phyloP scores from a whole-genome alignment of 2,113 vertebrate species.

The Protobothrops mucrosquamatus region DNA sequence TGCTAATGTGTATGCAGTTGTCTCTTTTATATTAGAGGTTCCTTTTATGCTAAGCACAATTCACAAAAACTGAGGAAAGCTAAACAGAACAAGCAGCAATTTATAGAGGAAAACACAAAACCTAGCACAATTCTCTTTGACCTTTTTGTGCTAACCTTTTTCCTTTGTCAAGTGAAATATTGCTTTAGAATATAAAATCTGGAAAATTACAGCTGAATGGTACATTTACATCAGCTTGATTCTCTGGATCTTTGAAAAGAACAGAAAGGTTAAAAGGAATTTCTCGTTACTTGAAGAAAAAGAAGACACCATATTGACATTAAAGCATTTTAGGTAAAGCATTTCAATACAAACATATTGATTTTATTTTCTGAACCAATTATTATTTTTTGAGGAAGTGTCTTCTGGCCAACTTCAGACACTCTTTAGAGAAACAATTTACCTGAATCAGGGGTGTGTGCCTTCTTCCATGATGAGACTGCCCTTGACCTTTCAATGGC shows the following conservation, averaged over 20 bases:
- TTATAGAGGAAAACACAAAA: conserved; percentile 4
- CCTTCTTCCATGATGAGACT: not conserved
- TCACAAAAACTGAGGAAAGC: not conserved
- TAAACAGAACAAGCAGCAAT: not conserved
- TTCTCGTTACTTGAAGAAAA: not conserved
- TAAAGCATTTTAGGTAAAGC: not conserved
- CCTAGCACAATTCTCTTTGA: not conserved
- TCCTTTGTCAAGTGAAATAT: not conserved
- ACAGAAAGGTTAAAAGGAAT: not conserved
- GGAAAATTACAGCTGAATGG: not conserved
- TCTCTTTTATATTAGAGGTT: not conserved
- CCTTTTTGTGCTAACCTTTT: not conserved
- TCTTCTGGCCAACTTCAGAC: not conserved
- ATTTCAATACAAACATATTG: not conserved
- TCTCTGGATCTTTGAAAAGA: not conserved
- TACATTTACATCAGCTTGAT: not conserved
- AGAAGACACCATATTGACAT: not conserved
- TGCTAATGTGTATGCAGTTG: not conserved
- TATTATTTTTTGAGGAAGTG: not conserved
- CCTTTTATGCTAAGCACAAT: not conserved
- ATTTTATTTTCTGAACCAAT: not conserved
- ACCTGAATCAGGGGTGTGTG: not conserved
- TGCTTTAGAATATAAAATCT: conserved; percentile 3
- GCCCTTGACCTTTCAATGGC: not conserved
- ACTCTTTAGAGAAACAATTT: not conserved